Evolutionary conservation across 2,113 vertebrate genomes (phyloP).

Genomic region (Carlito syrichta): DNA sequence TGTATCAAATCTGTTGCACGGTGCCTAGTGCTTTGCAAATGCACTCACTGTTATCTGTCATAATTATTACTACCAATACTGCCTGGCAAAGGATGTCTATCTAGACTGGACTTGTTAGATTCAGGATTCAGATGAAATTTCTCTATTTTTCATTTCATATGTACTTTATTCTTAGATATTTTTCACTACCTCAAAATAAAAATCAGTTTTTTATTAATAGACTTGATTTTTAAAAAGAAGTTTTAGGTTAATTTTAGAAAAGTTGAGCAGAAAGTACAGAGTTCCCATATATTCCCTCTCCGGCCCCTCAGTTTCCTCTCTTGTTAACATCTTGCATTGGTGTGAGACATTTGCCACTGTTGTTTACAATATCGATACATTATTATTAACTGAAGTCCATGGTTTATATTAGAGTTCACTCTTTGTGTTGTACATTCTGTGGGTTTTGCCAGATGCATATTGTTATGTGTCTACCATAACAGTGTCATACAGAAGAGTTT

Average conservation of each 20-base stretch:
- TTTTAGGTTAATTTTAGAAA: slow-evolving; percentile 6
- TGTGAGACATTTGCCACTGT: neutral
- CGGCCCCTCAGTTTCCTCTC: neutral
- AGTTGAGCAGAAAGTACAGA: neutral
- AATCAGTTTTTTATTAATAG: neutral
- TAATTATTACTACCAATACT: neutral
- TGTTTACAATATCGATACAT: neutral
- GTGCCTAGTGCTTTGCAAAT: neutral
- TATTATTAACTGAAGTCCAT: neutral
- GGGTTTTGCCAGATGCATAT: neutral
- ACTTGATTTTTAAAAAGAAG: neutral
- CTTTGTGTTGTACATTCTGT: neutral
- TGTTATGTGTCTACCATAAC: neutral
- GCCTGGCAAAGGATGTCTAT: neutral
- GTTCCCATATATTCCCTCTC: neutral
- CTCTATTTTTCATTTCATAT: neutral
- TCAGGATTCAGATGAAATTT: neutral
- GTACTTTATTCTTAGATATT: neutral
- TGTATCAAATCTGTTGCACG: neutral
- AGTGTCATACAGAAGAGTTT: neutral
- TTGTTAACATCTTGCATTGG: neutral
- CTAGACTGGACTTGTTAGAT: neutral
- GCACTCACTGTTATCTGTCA: neutral
- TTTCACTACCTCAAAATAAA: neutral
- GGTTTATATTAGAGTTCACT: neutral